A percentile compares a stretch with the other conserved stretches of the same genome.
Evolutionary conservation across 1,140 invertebrate genomes (phyloP).

Genomic region (Palaemon carinicauda): DNA sequence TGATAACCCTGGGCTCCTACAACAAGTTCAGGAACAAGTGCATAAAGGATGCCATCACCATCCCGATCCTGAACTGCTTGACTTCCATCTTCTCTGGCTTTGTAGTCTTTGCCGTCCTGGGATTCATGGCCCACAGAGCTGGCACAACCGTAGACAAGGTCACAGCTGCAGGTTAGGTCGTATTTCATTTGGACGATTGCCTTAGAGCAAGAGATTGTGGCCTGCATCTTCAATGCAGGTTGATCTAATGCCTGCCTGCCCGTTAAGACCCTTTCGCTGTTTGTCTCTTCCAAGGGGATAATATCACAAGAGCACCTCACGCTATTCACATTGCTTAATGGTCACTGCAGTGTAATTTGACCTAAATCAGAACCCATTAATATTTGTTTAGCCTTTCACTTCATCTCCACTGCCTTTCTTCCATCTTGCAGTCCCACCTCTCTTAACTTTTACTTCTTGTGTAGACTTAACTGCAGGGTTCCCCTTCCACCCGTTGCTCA

Average conservation of each 20-base stretch:
- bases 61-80: conserved; percentile 54
- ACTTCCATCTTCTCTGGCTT: conserved; percentile 59
- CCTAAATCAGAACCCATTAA: too few relatives aligned
- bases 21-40: conserved; percentile 69
- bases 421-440: too few relatives aligned
- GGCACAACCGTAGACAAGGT: conserved; percentile 62
- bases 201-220: too few relatives aligned
- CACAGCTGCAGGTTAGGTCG: conserved; percentile 50
- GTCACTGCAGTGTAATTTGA: too few relatives aligned
- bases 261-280: neutral
- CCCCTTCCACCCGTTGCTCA: too few relatives aligned
- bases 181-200: neutral
- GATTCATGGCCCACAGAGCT: conserved; percentile 78
- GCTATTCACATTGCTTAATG: too few relatives aligned
- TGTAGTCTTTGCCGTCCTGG: conserved; percentile 68
- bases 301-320: too few relatives aligned
- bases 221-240: neutral
- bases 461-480: too few relatives aligned
- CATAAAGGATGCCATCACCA: conserved; percentile 53
- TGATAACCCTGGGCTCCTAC: conserved; percentile 81
- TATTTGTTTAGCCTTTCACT: too few relatives aligned
- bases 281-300: neutral
- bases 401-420: too few relatives aligned
- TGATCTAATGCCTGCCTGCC: too few relatives aligned
- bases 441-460: too few relatives aligned